Evolutionary conservation across 2,888 invertebrate genomes (phyloP), one percentile per base, ranked within the genome.

Genomic region (Volucella inflata): DNA sequence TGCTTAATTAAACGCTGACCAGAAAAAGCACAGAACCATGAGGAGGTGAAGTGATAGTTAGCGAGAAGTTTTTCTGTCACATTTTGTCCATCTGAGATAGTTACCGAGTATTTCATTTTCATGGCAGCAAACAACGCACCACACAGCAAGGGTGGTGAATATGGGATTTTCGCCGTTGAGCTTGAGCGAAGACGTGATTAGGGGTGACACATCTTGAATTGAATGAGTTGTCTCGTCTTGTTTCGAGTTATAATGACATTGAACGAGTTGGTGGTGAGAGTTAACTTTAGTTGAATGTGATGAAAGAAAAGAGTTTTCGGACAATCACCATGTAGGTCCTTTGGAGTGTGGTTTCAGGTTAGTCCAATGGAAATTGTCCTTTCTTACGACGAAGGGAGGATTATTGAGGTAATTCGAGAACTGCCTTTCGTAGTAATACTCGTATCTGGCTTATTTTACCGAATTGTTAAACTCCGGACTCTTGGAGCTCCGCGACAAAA

Each of bases 1-100:
- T 85, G 80, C 85, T 85, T 85, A 85, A 85, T 85, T 85, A 85
- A 85, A 85, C 76, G 85, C 76, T 85, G 81, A 85, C 81, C 85
- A 30, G 30, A 81, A 57, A 72, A 81, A 76, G 59, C 50, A 67
- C 51, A 38, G 48, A 62, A 51, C 53, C n/a, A 59, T 44, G 68
- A 14, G 11, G 17, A 16, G 21, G 40, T 14, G 48, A 14, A 11
- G 62, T 17, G 64, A 65, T 48, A 70, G 70, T 70, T 79, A 57
- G 71, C 17, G 38, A 59, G 60, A 85, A 85, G 85, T 85, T 85
- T 84, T 80, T 76, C 48, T 70, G 64, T 84, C 65, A 60, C 77
- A 80, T 60, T 46, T 71, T 46, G 53, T 38, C 14, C 8, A 10
- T 17, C 36, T 3, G 11, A 40, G 42, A 16, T 14, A 36, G 38